phyloP scores from a whole-genome alignment of 2,113 vertebrate genomes.

The Dasyurus viverrinus region DNA sequence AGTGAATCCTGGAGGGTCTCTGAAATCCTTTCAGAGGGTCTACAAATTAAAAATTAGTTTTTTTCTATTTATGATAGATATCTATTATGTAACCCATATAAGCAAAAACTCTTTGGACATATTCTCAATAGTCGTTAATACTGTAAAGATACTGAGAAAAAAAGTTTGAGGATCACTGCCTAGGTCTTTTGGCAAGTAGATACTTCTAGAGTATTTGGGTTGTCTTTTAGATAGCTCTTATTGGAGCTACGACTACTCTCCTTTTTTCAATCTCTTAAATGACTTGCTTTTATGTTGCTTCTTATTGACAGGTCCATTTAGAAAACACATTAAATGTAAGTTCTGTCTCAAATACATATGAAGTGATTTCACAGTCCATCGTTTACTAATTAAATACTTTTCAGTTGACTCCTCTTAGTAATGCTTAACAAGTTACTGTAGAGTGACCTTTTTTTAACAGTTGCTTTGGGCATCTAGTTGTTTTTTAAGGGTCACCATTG shows the following conservation, averaged over 20 bases:
- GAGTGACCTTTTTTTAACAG: neutral
- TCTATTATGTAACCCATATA: no score
- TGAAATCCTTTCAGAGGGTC: no score
- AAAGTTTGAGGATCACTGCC: no score
- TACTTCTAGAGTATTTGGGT: neutral
- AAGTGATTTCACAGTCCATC: conserved; percentile 9
- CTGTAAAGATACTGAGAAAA: no score
- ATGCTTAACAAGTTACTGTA: neutral
- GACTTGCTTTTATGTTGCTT: neutral
- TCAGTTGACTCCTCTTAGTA: neutral
- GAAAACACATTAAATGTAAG: neutral
- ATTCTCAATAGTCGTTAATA: no score
- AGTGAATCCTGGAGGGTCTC: no score
- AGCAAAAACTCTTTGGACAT: no score
- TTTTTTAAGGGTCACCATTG: conserved; percentile 10
- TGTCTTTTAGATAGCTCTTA: neutral
- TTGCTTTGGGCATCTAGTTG: neutral
- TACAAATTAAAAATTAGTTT: no score
- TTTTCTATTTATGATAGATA: no score
- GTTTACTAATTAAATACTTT: conserved; percentile 42
- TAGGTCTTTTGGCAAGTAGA: neutral
- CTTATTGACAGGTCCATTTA: conserved; percentile 29
- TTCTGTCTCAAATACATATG: conserved; percentile 25
- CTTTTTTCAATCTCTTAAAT: neutral
- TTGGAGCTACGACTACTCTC: neutral